A percentile compares a stretch with the other conserved stretches of the same genome.
Evolutionary conservation across 1,140 invertebrate species (phyloP).

Genomic region (Rhynchophorus ferrugineus): DNA sequence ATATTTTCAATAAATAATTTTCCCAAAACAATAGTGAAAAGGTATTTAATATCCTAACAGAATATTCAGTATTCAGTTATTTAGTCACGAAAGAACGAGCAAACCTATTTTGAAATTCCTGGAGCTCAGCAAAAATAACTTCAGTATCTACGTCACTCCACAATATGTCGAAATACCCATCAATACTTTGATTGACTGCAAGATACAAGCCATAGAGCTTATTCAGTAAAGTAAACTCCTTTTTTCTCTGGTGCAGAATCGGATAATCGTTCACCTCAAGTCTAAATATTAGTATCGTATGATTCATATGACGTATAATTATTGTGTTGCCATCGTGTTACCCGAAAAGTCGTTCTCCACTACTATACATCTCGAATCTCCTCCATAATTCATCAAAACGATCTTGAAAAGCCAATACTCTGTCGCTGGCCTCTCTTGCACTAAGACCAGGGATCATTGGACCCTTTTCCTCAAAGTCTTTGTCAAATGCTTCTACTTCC

Average conservation of each 20-base stretch:
- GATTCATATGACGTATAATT: too few relatives aligned
- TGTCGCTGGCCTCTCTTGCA: constrained; percentile 76
- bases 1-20: constrained; percentile 2
- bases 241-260: constrained; percentile 64
- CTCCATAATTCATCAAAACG: constrained; percentile 74
- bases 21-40: too few relatives aligned
- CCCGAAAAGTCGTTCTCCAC: constrained; percentile 76
- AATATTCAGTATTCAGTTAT: too few relatives aligned
- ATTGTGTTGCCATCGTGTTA: too few relatives aligned
- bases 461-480: constrained; percentile 66
- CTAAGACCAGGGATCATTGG: constrained; percentile 76
- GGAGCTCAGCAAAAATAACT: constrained; percentile 67
- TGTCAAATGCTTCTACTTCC: constrained; percentile 63
- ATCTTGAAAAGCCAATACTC: constrained; percentile 40
- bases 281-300: constrained; percentile 4
- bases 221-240: constrained; percentile 76
- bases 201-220: constrained; percentile 75
- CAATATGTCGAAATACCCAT: constrained; percentile 75
- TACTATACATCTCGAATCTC: constrained; percentile 69
- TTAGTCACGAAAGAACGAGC: not conserved
- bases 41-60: too few relatives aligned
- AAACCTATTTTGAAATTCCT: constrained; percentile 71
- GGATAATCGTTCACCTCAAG: constrained; percentile 74
- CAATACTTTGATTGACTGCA: constrained; percentile 72
- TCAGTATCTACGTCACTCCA: constrained; percentile 82